These are phyloP conservation scores for Rhinolophus ferrumequinum DNA, from an alignment of 2,113 vertebrate species.

Conservation along the genomic window DNA sequence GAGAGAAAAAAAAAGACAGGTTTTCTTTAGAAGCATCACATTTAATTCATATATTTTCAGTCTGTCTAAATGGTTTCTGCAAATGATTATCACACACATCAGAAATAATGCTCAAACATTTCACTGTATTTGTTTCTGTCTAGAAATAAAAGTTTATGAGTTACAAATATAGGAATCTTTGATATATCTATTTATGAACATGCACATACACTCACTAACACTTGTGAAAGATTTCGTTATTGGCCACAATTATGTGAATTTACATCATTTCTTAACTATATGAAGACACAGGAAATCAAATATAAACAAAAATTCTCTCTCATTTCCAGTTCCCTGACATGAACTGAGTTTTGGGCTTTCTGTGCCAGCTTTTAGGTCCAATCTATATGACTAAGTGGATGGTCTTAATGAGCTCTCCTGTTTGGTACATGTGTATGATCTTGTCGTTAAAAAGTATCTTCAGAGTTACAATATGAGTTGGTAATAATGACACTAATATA, in stretches of 20 bases:
- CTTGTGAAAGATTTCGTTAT: not conserved
- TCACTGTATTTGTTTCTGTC: slow-evolving; percentile 27
- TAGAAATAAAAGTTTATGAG: slow-evolving; percentile 53
- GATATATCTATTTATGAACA: not conserved
- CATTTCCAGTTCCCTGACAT: not conserved
- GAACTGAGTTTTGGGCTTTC: not conserved
- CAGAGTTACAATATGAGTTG: not conserved
- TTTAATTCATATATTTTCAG: slow-evolving; percentile 45
- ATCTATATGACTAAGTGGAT: not conserved
- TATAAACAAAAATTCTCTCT: not conserved
- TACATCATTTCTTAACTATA: slow-evolving; percentile 46
- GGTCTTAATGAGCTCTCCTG: not conserved
- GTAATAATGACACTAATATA: not conserved
- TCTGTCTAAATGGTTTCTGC: slow-evolving; percentile 4
- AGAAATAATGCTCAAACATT: not conserved
- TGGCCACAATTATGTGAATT: not conserved
- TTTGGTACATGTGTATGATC: not conserved
- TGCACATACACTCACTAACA: not conserved
- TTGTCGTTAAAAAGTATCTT: slow-evolving; percentile 32
- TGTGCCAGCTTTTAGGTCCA: not conserved
- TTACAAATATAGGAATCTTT: slow-evolving; percentile 53
- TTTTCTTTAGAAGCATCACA: slow-evolving; percentile 25
- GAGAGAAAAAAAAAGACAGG: not conserved
- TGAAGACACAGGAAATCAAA: slow-evolving; percentile 40
- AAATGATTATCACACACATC: slow-evolving; percentile 22